Conservation (phyloP, 2,113 vertebrate species). For the Gavialis gangeticus region DNA sequence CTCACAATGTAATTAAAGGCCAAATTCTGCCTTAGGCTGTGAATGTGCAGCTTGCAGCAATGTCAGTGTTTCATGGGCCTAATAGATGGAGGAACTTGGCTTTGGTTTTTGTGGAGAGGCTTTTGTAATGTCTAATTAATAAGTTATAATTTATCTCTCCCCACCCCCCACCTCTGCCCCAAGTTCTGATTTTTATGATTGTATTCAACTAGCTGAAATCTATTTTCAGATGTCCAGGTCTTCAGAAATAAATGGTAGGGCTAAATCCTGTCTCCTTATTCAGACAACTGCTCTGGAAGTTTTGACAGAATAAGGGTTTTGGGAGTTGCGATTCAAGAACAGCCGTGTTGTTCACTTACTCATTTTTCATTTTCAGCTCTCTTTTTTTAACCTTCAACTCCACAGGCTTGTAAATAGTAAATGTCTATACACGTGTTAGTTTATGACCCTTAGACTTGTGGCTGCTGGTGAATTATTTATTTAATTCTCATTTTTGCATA, state of each 20-base stretch:
- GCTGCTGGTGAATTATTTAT: neutral
- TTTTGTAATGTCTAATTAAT: neutral
- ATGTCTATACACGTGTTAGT: neutral
- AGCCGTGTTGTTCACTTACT: neutral
- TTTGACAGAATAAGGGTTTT: conserved; percentile 15
- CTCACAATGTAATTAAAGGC: neutral
- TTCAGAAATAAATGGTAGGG: conserved; percentile 4
- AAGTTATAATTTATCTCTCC: neutral
- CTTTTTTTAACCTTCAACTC: conserved; percentile 9
- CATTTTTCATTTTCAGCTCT: conserved; percentile 44
- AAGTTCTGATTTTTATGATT: neutral
- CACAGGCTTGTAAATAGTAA: conserved; percentile 7
- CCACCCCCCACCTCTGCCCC: neutral
- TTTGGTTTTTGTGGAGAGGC: neutral
- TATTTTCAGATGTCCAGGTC: neutral
- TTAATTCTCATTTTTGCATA: conserved; percentile 6
- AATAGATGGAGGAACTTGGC: neutral
- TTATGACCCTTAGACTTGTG: conserved; percentile 19
- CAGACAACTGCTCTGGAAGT: neutral
- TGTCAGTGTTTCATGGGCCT: neutral
- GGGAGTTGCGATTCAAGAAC: neutral
- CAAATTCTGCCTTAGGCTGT: neutral
- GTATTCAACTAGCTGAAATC: conserved; percentile 10
- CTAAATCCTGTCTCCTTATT: neutral
- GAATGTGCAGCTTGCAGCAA: neutral